Evolutionary conservation across 2,888 invertebrate genomes (phyloP), one percentile per base, ranked within the genome.

Genomic region (Arge pagana): DNA sequence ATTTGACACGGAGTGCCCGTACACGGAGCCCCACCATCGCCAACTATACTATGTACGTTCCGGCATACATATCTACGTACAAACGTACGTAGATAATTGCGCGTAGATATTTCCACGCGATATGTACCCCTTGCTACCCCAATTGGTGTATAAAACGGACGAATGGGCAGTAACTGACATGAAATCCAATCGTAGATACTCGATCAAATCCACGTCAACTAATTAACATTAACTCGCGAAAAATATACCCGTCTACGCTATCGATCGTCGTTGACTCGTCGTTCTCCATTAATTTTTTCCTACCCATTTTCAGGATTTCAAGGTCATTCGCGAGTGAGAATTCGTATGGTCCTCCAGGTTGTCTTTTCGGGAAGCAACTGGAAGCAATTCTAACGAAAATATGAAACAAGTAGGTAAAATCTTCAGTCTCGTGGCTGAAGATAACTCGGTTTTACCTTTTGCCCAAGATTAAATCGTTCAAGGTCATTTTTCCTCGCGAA

Each of bases 151-250:
- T 11, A 18, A 19, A 30, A 11, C 19, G 42, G 42, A 8, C 42
- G 42, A 42, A 42, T 42, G n/a, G 69, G 65, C 66, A 70, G 66
- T 60, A 65, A 62, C 65, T 65, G 68, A 70, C 70, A 62, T 64
- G 67, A 67, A 69, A 66, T 65, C 63, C 63, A 59, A 48, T 64
- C 61, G 60, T 69, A 71, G 56, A 63, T 65, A 60, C 71, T 72
- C 66, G 57, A 66, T 72, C 71, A 71, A 60, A 67, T 71, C 70
- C 68, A 65, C 69, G 69, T 66, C 69, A 64, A 72, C 69, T 71
- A 70, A 72, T 72, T 72, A 72, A 72, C 71, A 71, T 72, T 72
- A 71, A 71, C 70, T 65, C 68, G 64, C 65, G 60, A 69, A 71
- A 72, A 72, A 67, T 70, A 69, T 35, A 26, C n/a, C n/a, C n/a